Evolutionary conservation across 2,113 vertebrate genomes (phyloP).

Genomic region (Uropsilus gracilis): DNA sequence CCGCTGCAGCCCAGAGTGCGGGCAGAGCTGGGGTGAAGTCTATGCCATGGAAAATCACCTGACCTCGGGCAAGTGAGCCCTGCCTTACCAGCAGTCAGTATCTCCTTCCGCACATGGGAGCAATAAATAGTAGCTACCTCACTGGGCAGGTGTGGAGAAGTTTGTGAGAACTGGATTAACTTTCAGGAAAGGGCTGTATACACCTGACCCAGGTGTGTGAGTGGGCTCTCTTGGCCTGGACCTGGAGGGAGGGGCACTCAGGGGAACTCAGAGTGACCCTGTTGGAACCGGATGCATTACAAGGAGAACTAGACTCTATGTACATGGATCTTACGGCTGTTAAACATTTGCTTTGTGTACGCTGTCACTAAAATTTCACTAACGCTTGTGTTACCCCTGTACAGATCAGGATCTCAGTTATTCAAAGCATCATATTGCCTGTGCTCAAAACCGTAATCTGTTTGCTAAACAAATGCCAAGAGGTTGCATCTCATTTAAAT

Average conservation of each 20-base stretch:
- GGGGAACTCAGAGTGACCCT: background rate
- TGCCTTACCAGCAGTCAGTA: background rate
- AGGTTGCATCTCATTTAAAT: too few species aligned
- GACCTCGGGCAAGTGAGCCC: background rate
- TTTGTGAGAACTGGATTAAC: background rate
- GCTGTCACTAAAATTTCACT: too few species aligned
- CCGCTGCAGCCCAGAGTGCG: background rate
- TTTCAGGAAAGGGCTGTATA: background rate
- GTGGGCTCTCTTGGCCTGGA: background rate
- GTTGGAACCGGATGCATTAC: too few species aligned
- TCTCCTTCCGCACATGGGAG: background rate
- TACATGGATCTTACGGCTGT: too few species aligned
- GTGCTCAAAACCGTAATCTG: too few species aligned
- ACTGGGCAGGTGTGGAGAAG: background rate
- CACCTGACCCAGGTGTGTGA: too few species aligned
- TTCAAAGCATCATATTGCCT: too few species aligned
- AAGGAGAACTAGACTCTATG: too few species aligned
- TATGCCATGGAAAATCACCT: background rate
- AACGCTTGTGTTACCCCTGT: too few species aligned
- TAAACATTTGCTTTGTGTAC: too few species aligned
- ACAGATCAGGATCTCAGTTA: too few species aligned
- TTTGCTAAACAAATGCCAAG: too few species aligned
- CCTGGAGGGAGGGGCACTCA: background rate
- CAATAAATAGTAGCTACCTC: background rate
- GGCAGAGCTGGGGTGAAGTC: background rate